Conservation (phyloP, 1,140 invertebrate genomes). For the Popillia japonica region DNA sequence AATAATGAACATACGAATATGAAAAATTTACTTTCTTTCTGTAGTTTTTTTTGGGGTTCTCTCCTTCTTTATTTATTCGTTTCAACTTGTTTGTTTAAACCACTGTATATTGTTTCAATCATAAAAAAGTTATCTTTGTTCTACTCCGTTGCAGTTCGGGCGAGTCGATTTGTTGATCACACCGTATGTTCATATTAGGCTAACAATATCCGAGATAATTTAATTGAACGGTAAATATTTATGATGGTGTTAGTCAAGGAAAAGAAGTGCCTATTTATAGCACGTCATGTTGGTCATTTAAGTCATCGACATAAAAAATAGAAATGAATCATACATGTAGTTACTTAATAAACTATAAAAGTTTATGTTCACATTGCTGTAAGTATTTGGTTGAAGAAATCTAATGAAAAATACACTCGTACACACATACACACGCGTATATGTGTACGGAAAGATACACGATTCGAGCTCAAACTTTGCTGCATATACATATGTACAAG, state of each 20-base stretch:
- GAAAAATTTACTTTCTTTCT: too few relatives aligned
- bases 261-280: background rate
- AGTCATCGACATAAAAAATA: slow-evolving; percentile 22
- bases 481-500: slow-evolving; percentile 3
- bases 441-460: background rate
- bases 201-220: background rate
- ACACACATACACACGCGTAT: background rate
- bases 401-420: slow-evolving; percentile 27
- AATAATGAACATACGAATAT: too few relatives aligned
- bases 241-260: background rate
- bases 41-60: too few relatives aligned
- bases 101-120: too few relatives aligned
- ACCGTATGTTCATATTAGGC: background rate
- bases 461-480: background rate
- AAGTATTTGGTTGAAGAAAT: background rate
- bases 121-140: too few relatives aligned
- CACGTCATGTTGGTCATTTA: slow-evolving; percentile 2
- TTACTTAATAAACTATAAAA: slow-evolving; percentile 28
- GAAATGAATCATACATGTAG: slow-evolving; percentile 17
- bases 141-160: too few relatives aligned
- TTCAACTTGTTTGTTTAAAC: too few relatives aligned
- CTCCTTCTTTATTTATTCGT: too few relatives aligned
- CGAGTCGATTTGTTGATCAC: too few relatives aligned
- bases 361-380: slow-evolving; percentile 15
- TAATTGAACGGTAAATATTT: background rate